Evolutionary conservation across 2,888 invertebrate genomes (phyloP).

Genomic region (Diploptera punctata): DNA sequence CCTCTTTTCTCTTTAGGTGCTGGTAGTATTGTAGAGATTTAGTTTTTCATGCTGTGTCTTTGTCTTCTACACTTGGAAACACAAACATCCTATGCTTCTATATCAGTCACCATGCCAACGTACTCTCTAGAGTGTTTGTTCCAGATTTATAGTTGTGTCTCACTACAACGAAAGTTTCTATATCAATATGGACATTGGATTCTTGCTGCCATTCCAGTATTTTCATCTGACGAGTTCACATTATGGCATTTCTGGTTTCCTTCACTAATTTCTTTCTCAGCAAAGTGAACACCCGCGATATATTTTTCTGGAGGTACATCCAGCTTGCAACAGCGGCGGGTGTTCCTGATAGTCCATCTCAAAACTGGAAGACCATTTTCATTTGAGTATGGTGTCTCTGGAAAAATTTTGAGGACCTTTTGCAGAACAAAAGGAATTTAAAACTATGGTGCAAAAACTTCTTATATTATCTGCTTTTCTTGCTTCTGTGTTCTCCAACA

Average conservation of each 20-base stretch:
- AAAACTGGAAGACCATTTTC: neutral
- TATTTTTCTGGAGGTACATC: neutral
- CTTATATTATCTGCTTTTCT: neutral
- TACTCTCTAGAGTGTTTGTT: neutral
- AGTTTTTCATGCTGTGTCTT: too few relatives aligned
- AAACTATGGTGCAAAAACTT: neutral
- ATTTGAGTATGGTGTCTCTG: neutral
- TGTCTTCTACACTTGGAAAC: too few relatives aligned
- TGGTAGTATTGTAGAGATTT: too few relatives aligned
- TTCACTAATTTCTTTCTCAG: neutral
- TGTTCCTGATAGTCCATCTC: neutral
- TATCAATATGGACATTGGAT: neutral
- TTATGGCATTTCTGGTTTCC: neutral
- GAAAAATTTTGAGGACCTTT: neutral
- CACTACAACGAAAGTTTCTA: slow-evolving; percentile 8
- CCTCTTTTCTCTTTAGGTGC: too few relatives aligned
- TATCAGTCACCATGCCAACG: neutral
- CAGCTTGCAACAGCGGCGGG: neutral
- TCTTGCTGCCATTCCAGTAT: neutral
- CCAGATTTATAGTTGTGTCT: neutral
- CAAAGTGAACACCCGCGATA: neutral
- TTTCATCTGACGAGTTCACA: neutral
- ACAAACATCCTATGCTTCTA: too few relatives aligned
- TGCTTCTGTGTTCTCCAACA: neutral
- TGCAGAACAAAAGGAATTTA: neutral